Percentiles rank a stretch among this genome's conserved stretches.
Conservation (phyloP, 1,140 invertebrate genomes). For the Sinella curviseta region DNA sequence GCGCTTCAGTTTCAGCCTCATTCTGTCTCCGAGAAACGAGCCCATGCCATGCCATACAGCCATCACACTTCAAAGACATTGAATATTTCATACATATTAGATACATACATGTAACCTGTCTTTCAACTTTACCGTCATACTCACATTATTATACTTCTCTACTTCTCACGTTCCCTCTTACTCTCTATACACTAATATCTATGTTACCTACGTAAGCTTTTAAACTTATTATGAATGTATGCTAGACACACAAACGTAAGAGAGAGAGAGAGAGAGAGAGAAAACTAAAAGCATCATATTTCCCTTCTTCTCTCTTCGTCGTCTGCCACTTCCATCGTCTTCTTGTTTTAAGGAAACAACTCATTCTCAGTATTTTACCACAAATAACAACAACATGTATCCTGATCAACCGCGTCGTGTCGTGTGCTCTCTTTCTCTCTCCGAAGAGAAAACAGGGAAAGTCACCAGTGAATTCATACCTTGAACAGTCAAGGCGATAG, state of each 20-base stretch:
- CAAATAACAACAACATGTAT: not conserved
- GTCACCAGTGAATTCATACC: slow-evolving; percentile 5
- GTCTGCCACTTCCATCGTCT: not conserved
- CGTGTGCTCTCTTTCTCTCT: not conserved
- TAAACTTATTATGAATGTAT: not conserved
- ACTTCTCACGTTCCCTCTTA: not conserved
- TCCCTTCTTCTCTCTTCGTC: not conserved
- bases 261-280: not conserved
- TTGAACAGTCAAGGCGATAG: not conserved
- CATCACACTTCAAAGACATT: slow-evolving; percentile 44
- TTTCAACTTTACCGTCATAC: slow-evolving; percentile 32
- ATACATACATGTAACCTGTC: slow-evolving; percentile 33
- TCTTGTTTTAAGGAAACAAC: not conserved
- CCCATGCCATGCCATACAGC: slow-evolving; percentile 34
- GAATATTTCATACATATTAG: slow-evolving; percentile 45
- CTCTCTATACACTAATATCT: not conserved
- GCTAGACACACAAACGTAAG: not conserved
- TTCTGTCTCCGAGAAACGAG: slow-evolving; percentile 10
- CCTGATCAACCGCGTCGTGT: not conserved
- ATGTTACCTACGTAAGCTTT: not conserved
- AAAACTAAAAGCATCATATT: not conserved
- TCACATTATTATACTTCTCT: not conserved
- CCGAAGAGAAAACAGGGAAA: not conserved
- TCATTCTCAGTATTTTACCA: not conserved
- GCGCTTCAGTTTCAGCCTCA: not conserved